Evolutionary conservation across 2,797 vertebrate species (phyloP).

Genomic region (Pangasius mekongensis): DNA sequence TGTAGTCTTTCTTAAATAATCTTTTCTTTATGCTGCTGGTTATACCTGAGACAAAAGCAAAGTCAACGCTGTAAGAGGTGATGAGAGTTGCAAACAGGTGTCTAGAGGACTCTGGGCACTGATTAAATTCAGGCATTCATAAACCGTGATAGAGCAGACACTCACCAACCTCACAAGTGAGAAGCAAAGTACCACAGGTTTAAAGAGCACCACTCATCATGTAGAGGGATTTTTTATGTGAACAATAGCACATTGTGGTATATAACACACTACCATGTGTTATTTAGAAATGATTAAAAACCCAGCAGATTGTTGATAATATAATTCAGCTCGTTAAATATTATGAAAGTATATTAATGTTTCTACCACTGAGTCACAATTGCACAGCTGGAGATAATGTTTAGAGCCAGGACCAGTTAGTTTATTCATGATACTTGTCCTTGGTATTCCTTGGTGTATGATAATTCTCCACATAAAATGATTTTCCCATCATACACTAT

Average conservation of each 20-base stretch:
- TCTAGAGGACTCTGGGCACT: background rate
- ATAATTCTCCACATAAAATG: background rate
- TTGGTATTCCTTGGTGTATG: background rate
- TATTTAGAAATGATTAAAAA: background rate
- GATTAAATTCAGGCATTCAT: background rate
- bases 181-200: constrained; percentile 10
- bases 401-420: background rate
- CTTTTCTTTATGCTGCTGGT: background rate
- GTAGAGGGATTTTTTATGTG: constrained; percentile 31
- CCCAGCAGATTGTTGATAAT: background rate
- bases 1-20: background rate
- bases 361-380: background rate
- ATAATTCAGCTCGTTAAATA: background rate
- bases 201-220: constrained; percentile 6
- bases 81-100: background rate
- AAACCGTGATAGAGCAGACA: constrained; percentile 7
- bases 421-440: background rate
- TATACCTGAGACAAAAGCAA: background rate
- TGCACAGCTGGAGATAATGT: background rate
- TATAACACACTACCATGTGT: background rate
- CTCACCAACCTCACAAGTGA: background rate
- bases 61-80: background rate
- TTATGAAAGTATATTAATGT: background rate
- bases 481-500: background rate
- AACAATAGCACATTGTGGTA: background rate